Evolutionary conservation across 1,140 invertebrate genomes (phyloP), one percentile per base, ranked within the genome.

Genomic region (Nephila pilipes): DNA sequence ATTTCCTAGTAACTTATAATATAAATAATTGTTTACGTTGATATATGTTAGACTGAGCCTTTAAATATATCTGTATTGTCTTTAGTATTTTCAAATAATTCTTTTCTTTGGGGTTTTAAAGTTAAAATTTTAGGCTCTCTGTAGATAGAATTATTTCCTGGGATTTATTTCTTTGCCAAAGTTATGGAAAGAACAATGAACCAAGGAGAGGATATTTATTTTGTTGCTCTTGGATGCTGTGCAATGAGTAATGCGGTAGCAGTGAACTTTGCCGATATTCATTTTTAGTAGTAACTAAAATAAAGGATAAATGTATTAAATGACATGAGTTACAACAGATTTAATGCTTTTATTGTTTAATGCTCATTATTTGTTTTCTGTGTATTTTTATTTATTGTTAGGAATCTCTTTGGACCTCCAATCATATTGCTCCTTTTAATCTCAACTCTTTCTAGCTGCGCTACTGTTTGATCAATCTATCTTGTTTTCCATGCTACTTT

Each of bases 401-500:
- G 38, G 20, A 46, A 22, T 46, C 12, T 36, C 20, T 85, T 94
- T 94, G 96, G 83, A 95, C 96, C 25, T 93, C 96, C 55, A 99
- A 99, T 95, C 96, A 97, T 5, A 99, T 99, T 94, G 99, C 99
- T 54, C 98, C 99, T 8, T 96, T 99, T 85, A 99, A 99, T 94
- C 99, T 99, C 29, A 99, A 99, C 95, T 99, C 96, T 99, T 99
- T 96, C 96, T 99, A 94, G 98, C 98, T 94, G 98, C 99, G 5
- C n/a, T 99, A 99, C 95, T 98, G 98, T 92, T 96, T 99, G 38
- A 98, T 99, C 93, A 99, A 99, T 96, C 99, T 99, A 94, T 96
- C 96, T 6, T 99, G 98, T 63, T 99, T n/a, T 99, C 95, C 98
- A 99, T 96, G 98, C 98, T 29, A 98, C 98, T 79, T 95, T 98